A percentile compares a stretch with the other conserved stretches of the same genome.
Conservation (phyloP, 2,113 vertebrate species). For the Chelonoidis abingdonii region DNA sequence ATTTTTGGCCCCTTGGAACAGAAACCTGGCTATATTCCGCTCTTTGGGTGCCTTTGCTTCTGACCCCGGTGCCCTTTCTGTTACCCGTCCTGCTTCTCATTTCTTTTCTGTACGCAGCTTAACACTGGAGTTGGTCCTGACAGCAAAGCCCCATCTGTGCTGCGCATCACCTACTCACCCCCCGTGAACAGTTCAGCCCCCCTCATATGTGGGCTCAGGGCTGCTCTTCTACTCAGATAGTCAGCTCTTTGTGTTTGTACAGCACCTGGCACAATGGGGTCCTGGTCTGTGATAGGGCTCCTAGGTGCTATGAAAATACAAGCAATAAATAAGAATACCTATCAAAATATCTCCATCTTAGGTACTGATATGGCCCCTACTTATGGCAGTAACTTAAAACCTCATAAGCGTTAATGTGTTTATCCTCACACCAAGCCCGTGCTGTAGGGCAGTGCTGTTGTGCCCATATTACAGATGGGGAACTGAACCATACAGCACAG, state of each 20-base stretch:
- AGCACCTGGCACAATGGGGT: background rate
- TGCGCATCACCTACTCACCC: accelerated
- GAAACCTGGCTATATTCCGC: background rate
- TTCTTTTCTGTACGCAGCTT: background rate
- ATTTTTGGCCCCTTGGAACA: background rate
- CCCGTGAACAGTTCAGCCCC: background rate
- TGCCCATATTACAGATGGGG: background rate
- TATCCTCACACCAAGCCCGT: accelerated
- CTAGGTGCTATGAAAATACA: background rate
- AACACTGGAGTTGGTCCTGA: background rate
- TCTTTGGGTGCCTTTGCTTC: background rate
- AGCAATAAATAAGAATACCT: background rate
- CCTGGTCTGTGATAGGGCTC: background rate
- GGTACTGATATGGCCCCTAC: background rate
- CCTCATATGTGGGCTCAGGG: background rate
- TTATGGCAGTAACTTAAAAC: accelerated
- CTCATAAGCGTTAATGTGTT: background rate
- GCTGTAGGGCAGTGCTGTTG: accelerated
- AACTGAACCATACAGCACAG: background rate
- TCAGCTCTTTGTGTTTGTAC: background rate
- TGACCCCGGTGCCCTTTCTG: background rate
- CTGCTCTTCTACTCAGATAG: background rate
- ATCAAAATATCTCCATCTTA: background rate
- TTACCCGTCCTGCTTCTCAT: background rate
- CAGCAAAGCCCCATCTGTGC: accelerated